Percentiles rank a stretch among this genome's conserved stretches.
These are phyloP conservation scores for Drosophila lutescens DNA, from an alignment of 2,888 invertebrate genomes.

Conservation along the genomic window DNA sequence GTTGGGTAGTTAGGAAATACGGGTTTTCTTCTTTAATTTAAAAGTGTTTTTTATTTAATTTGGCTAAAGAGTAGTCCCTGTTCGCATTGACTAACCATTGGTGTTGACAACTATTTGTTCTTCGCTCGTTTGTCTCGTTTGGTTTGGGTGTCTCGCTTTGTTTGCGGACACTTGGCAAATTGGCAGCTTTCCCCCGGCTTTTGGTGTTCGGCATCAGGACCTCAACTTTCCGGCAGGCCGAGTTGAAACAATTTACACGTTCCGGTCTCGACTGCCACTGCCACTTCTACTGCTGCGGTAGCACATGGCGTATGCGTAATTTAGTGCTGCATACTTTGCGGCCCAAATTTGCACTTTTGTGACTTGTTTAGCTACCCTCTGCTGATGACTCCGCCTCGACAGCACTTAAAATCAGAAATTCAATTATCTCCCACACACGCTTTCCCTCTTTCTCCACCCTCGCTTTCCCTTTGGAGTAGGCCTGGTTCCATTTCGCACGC, in stretches of 20 bases:
- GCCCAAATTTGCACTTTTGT: constrained; percentile 78
- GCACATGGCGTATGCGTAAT: constrained; percentile 79
- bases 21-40: too few relatives aligned
- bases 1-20: too few relatives aligned
- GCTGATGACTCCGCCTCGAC: constrained; percentile 44
- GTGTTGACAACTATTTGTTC: constrained; percentile 34
- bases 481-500: constrained; percentile 64
- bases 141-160: constrained; percentile 55
- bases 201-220: constrained; percentile 5
- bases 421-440: constrained; percentile 63
- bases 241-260: constrained; percentile 71
- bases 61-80: not conserved
- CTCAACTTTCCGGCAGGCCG: not conserved
- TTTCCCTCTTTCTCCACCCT: not conserved
- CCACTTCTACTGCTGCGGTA: constrained; percentile 7
- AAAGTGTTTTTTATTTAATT: too few relatives aligned
- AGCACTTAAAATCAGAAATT: constrained; percentile 80
- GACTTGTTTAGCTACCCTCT: constrained; percentile 45
- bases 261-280: constrained; percentile 21
- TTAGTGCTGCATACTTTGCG: constrained; percentile 78
- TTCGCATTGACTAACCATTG: not conserved
- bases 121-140: constrained; percentile 44
- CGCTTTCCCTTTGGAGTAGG: constrained; percentile 13
- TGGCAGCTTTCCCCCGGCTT: constrained; percentile 52
- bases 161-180: constrained; percentile 80